Percentiles rank a stretch among this genome's conserved stretches.
phyloP scores from a whole-genome alignment of 2,888 invertebrate genomes.

The Aphidoletes aphidimyza region DNA sequence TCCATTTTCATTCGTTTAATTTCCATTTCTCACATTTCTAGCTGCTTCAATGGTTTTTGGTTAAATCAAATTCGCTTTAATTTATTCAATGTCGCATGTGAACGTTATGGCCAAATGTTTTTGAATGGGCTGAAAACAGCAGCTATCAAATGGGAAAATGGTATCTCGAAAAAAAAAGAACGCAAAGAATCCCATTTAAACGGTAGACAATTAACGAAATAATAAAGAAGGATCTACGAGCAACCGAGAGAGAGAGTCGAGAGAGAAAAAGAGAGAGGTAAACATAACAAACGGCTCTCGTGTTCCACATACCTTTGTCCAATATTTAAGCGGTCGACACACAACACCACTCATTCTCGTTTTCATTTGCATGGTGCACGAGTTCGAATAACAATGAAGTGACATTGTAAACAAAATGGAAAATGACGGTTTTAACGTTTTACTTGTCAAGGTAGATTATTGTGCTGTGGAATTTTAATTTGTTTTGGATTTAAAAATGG shows the following conservation, averaged over 20 bases:
- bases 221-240: slow-evolving; percentile 26
- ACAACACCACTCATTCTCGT: background rate
- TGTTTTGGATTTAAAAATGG: slow-evolving; percentile 33
- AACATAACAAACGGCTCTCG: background rate
- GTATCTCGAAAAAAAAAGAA: background rate
- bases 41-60: slow-evolving; percentile 49
- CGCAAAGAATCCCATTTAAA: background rate
- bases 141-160: no score
- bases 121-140: slow-evolving; percentile 18
- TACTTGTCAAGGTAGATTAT: slow-evolving; percentile 46
- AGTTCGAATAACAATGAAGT: slow-evolving; percentile 5
- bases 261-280: no score
- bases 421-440: slow-evolving; percentile 22
- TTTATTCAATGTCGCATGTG: slow-evolving; percentile 38
- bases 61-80: slow-evolving; percentile 43
- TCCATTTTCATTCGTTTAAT: background rate
- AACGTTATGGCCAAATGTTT: background rate
- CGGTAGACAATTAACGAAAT: slow-evolving; percentile 44
- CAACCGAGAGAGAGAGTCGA: no score
- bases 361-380: background rate
- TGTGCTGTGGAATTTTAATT: slow-evolving; percentile 40
- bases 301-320: background rate
- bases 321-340: background rate
- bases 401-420: slow-evolving; percentile 8
- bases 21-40: slow-evolving; percentile 26